phyloP scores from a whole-genome alignment of 92 coral and sea anemone species.

The Zoanthus gigantus region DNA sequence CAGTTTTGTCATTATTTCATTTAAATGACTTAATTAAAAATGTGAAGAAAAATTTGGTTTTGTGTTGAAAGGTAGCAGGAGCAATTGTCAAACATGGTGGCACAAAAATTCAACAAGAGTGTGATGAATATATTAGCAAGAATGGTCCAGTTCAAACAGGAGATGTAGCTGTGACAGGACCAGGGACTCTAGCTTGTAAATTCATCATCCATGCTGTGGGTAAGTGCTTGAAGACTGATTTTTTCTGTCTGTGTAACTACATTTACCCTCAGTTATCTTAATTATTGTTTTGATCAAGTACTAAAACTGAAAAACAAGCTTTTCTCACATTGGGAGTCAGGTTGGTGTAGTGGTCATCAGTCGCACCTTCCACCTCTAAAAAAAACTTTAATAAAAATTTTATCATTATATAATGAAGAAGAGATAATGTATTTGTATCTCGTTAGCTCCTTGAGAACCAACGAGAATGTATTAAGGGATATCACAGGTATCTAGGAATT shows the following conservation, averaged over 20 bases:
- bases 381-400: too few relatives aligned
- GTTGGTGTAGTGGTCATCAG: too few relatives aligned
- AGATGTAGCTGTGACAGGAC: constrained; percentile 67
- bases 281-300: not conserved
- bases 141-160: constrained; percentile 72
- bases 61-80: constrained; percentile 54
- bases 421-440: too few relatives aligned
- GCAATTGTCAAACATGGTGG: constrained; percentile 76
- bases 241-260: not conserved
- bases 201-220: constrained; percentile 73
- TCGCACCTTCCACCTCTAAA: too few relatives aligned
- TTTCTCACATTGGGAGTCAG: too few relatives aligned
- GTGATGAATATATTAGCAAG: constrained; percentile 60
- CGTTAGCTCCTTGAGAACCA: too few relatives aligned
- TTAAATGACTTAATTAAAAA: too few relatives aligned
- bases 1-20: too few relatives aligned
- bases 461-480: too few relatives aligned
- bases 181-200: constrained; percentile 74
- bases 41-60: not conserved
- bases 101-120: constrained; percentile 64
- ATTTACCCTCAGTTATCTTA: not conserved
- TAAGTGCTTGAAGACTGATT: not conserved
- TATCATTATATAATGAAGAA: too few relatives aligned
- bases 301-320: too few relatives aligned
- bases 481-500: too few relatives aligned